These are phyloP conservation scores for Sylvicola cinctus DNA, from an alignment of 2,888 invertebrate genomes.

Conservation along the genomic window DNA sequence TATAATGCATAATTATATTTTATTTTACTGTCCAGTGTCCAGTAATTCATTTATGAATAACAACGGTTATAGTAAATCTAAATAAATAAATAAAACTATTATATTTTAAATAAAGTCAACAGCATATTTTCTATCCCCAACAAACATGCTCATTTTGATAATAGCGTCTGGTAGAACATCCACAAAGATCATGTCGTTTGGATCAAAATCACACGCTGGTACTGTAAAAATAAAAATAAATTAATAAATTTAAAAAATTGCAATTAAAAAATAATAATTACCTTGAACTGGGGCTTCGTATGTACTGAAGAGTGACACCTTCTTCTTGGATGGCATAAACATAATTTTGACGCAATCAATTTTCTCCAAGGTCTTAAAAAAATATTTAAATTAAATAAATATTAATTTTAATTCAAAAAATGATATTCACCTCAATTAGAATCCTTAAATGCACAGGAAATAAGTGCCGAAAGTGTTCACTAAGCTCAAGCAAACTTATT, in stretches of 20 bases:
- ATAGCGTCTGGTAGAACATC: slow-evolving; percentile 30
- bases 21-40: too few relatives aligned
- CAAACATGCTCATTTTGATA: slow-evolving; percentile 30
- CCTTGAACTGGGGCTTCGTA: slow-evolving; percentile 19
- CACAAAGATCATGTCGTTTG: slow-evolving; percentile 28
- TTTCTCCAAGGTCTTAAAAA: slow-evolving; percentile 31
- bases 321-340: slow-evolving; percentile 15
- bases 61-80: too few relatives aligned
- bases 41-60: too few relatives aligned
- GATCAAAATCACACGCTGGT: slow-evolving; percentile 26
- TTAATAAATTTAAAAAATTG: slow-evolving; percentile 6
- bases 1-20: too few relatives aligned
- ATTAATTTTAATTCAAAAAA: background rate
- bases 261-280: slow-evolving; percentile 12
- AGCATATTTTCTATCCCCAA: slow-evolving; percentile 33
- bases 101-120: slow-evolving; percentile 29
- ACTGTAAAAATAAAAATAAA: slow-evolving; percentile 13
- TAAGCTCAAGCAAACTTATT: slow-evolving; percentile 29
- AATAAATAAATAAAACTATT: too few relatives aligned
- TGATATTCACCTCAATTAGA: slow-evolving; percentile 33
- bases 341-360: slow-evolving; percentile 32
- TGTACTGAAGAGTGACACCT: slow-evolving; percentile 27
- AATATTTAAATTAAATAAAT: slow-evolving; percentile 10
- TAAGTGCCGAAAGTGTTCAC: slow-evolving; percentile 38
- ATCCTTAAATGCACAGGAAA: slow-evolving; percentile 41